A percentile compares a stretch with the other conserved stretches of the same genome.
phyloP scores from a whole-genome alignment of 37 sponge, comb jelly and placozoan genomes.

The Geodia barretti region DNA sequence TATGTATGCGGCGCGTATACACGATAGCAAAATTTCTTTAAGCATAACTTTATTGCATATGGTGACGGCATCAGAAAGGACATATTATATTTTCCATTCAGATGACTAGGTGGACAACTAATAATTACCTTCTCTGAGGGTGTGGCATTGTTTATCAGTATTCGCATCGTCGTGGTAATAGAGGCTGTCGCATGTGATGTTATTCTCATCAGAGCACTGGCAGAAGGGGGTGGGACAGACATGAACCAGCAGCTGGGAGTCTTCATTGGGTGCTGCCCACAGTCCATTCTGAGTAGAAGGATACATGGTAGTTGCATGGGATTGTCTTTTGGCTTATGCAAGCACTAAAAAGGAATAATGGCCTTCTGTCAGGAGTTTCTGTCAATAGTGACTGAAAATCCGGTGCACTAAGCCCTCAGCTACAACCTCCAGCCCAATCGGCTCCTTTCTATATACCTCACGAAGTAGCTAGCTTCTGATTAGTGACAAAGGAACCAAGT shows the following conservation, averaged over 20 bases:
- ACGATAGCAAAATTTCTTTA: background rate
- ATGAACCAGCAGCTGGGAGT: slow-evolving; percentile 17
- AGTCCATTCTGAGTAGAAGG: slow-evolving; percentile 27
- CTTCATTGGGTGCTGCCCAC: slow-evolving; percentile 36
- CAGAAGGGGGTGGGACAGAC: slow-evolving; percentile 59
- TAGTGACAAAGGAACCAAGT: no score
- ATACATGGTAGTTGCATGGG: no score
- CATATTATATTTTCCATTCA: background rate
- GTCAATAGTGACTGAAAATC: no score
- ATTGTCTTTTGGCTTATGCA: no score
- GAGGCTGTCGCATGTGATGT: slow-evolving; percentile 10
- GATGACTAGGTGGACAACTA: background rate
- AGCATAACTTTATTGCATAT: no score
- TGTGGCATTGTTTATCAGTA: slow-evolving; percentile 36
- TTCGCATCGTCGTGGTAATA: slow-evolving; percentile 27
- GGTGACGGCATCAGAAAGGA: no score
- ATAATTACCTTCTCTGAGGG: slow-evolving; percentile 38
- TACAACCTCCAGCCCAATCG: no score
- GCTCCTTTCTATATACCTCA: no score
- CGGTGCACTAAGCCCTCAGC: no score
- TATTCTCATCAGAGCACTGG: slow-evolving; percentile 11
- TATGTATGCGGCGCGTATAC: background rate
- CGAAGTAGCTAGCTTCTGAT: no score
- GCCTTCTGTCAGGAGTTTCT: slow-evolving; percentile 18
- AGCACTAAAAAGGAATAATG: no score